Evolutionary conservation across 2,888 invertebrate species (phyloP).

Genomic region (Ditula angustiorana): DNA sequence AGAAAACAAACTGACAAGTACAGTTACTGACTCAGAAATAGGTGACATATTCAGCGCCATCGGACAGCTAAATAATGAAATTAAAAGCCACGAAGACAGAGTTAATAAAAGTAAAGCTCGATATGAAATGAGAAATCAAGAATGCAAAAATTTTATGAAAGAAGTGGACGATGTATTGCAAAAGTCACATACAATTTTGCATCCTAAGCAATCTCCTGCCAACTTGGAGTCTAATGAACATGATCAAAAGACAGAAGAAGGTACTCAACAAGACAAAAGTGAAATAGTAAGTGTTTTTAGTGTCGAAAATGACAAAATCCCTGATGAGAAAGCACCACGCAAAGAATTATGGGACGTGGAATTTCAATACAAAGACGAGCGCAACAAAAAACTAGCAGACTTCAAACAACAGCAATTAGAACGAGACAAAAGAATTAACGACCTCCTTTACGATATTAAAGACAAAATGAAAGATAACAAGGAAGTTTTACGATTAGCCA

Average conservation of each 20-base stretch:
- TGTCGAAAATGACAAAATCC: conserved; percentile 1
- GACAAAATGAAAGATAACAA: conserved; percentile 79
- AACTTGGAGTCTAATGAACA: conserved; percentile 32
- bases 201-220: conserved; percentile 51
- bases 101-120: conserved; percentile 67
- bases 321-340: conserved; percentile 46
- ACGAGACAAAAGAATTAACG: conserved; percentile 66
- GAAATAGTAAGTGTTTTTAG: conserved; percentile 28
- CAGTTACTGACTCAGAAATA: conserved; percentile 65
- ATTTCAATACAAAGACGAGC: conserved; percentile 52
- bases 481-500: conserved; percentile 71
- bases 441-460: conserved; percentile 72
- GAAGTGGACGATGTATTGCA: conserved; percentile 74
- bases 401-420: conserved; percentile 60
- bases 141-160: conserved; percentile 72
- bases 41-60: conserved; percentile 74
- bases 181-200: conserved; percentile 71
- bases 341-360: conserved; percentile 69
- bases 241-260: conserved; percentile 33
- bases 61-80: conserved; percentile 66
- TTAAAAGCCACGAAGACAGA: conserved; percentile 69
- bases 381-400: conserved; percentile 54
- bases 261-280: conserved; percentile 31
- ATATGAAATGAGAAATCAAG: conserved; percentile 69
- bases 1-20: conserved; percentile 38